Evolutionary conservation across 2,113 vertebrate genomes (phyloP).

Genomic region (Manacus vitellinus): DNA sequence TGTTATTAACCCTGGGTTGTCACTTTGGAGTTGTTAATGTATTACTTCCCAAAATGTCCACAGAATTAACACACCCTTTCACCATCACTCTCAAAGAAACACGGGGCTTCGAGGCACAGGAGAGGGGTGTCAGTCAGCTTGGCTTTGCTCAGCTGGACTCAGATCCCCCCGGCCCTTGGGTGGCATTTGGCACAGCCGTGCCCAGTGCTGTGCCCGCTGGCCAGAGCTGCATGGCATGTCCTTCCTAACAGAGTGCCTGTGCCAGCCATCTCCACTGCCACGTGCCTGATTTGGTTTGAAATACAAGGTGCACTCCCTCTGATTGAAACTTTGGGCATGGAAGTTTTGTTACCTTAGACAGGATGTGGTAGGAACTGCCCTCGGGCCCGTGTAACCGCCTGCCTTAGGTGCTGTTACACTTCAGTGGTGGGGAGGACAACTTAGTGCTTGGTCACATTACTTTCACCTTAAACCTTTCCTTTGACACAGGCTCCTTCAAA

Average conservation of each 20-base stretch:
- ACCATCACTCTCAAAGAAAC: background rate
- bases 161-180: rapidly evolving
- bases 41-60: background rate
- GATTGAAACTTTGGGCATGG: conserved; percentile 15
- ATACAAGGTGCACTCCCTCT: background rate
- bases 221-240: rapidly evolving
- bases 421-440: conserved; percentile 32
- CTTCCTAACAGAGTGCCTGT: background rate
- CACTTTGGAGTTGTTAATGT: background rate
- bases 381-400: background rate
- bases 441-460: background rate
- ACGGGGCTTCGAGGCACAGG: background rate
- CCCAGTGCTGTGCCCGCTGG: background rate
- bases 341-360: conserved; percentile 14
- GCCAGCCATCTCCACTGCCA: background rate
- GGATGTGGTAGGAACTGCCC: background rate
- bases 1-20: background rate
- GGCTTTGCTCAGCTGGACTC: rapidly evolving
- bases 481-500: background rate
- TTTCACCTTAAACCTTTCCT: background rate
- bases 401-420: conserved; percentile 1
- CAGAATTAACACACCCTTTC: rapidly evolving
- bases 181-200: rapidly evolving
- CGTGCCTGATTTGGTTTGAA: background rate
- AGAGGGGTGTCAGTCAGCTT: background rate